These are phyloP conservation scores for Vanessa cardui DNA, from an alignment of 2,888 invertebrate genomes.

Conservation along the genomic window DNA sequence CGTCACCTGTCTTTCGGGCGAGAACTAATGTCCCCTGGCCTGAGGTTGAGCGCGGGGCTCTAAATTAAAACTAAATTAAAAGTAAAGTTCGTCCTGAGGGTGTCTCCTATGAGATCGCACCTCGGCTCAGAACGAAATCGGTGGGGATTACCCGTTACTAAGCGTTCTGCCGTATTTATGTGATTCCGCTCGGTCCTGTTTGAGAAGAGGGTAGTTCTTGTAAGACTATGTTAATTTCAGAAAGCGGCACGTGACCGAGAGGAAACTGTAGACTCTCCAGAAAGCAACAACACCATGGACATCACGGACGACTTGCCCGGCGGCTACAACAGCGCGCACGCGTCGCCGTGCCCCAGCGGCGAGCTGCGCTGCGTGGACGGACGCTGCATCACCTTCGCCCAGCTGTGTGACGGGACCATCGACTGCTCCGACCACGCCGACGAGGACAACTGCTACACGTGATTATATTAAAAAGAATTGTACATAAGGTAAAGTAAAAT, in stretches of 20 bases:
- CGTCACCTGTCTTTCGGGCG: too few relatives aligned
- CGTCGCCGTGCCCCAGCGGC: slow-evolving; percentile 77
- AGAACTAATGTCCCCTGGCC: too few relatives aligned
- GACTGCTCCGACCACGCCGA: slow-evolving; percentile 86
- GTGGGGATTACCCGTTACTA: too few relatives aligned
- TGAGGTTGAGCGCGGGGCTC: too few relatives aligned
- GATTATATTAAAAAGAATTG: slow-evolving; percentile 40
- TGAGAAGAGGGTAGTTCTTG: too few relatives aligned
- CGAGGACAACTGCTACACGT: slow-evolving; percentile 84
- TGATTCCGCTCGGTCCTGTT: too few relatives aligned
- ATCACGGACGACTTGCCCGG: slow-evolving; percentile 43
- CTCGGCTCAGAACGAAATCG: too few relatives aligned
- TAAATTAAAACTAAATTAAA: too few relatives aligned
- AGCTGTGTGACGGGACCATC: slow-evolving; percentile 84
- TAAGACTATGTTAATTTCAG: slow-evolving; percentile 49
- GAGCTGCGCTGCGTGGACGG: slow-evolving; percentile 85
- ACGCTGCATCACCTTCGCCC: slow-evolving; percentile 84
- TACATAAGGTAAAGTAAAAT: not conserved
- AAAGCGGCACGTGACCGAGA: slow-evolving; percentile 53
- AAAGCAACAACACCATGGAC: slow-evolving; percentile 50
- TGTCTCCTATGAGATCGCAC: too few relatives aligned
- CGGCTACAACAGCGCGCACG: slow-evolving; percentile 58
- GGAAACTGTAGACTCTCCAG: slow-evolving; percentile 48
- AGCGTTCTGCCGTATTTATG: too few relatives aligned
- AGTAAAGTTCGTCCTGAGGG: too few relatives aligned